Evolutionary conservation across 2,888 invertebrate genomes (phyloP).

Genomic region (Polydrusus cervinus): DNA sequence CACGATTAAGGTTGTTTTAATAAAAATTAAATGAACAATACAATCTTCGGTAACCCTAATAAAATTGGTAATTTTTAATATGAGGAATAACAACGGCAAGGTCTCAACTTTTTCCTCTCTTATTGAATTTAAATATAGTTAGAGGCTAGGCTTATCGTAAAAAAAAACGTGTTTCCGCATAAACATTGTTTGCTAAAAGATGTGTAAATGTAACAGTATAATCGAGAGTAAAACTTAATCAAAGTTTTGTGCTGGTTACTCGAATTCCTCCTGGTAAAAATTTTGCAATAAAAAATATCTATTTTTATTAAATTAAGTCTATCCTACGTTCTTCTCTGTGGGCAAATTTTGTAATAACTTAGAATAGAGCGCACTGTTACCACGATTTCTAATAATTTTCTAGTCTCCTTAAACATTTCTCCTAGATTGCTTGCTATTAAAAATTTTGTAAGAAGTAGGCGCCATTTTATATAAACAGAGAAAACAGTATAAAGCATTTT

Average conservation of each 20-base stretch:
- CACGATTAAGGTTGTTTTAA: conserved; percentile 35
- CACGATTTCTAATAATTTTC: too few relatives aligned
- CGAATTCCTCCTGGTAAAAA: too few relatives aligned
- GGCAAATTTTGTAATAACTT: too few relatives aligned
- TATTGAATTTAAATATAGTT: conserved; percentile 41
- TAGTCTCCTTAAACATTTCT: too few relatives aligned
- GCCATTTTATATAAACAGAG: too few relatives aligned
- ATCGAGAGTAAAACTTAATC: background rate
- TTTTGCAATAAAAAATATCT: too few relatives aligned
- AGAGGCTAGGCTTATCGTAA: conserved; percentile 28
- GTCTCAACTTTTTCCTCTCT: conserved; percentile 24
- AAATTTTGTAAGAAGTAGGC: too few relatives aligned
- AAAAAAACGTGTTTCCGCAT: conserved; percentile 27
- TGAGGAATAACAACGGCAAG: conserved; percentile 33
- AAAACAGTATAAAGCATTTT: too few relatives aligned
- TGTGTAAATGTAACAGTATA: background rate
- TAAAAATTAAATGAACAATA: conserved; percentile 31
- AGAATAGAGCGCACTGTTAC: too few relatives aligned
- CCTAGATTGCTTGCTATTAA: too few relatives aligned
- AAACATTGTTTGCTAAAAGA: conserved; percentile 2
- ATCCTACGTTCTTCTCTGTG: too few relatives aligned
- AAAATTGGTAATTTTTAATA: conserved; percentile 38
- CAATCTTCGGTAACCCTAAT: conserved; percentile 22
- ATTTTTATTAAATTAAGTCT: too few relatives aligned
- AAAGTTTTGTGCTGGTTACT: background rate